Evolutionary conservation across 2,888 invertebrate species (phyloP).

Genomic region (Cheiracanthium punctorium): DNA sequence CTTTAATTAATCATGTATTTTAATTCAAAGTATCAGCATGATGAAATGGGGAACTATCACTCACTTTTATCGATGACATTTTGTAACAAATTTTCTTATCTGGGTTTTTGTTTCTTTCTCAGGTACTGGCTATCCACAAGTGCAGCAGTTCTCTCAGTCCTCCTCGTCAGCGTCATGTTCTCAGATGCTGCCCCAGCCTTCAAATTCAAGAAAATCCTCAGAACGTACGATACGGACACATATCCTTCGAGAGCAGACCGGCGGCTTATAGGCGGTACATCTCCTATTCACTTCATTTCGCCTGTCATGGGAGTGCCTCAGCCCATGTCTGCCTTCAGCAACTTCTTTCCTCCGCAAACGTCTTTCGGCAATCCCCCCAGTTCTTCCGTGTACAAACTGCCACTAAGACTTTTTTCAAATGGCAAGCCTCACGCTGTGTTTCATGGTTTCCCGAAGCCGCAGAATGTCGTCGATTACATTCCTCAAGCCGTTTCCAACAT

Average conservation of each 20-base stretch:
- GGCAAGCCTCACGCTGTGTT: conserved; percentile 54
- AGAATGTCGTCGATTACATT: conserved; percentile 19
- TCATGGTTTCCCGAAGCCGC: conserved; percentile 10
- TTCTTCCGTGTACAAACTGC: conserved; percentile 57
- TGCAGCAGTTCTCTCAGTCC: neutral
- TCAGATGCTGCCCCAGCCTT: conserved; percentile 24
- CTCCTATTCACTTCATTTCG: conserved; percentile 55
- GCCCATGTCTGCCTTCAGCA: neutral
- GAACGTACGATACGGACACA: neutral
- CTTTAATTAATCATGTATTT: too few relatives aligned
- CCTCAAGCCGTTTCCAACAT: conserved; percentile 53
- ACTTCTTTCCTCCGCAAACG: conserved; percentile 24
- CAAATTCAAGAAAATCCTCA: conserved; percentile 37
- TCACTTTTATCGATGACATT: too few relatives aligned
- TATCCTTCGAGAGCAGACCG: conserved; percentile 16
- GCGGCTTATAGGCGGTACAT: conserved; percentile 25
- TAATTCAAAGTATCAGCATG: too few relatives aligned
- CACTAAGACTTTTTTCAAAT: conserved; percentile 50
- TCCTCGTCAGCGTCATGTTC: neutral
- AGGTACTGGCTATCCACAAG: too few relatives aligned
- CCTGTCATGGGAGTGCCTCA: conserved; percentile 28
- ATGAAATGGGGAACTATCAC: too few relatives aligned
- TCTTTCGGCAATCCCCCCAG: neutral
- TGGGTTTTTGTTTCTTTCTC: too few relatives aligned
- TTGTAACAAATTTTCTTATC: too few relatives aligned